Base-by-base conservation (phyloP, 2,888 invertebrate species). In the Drosophila barbarae region DNA sequence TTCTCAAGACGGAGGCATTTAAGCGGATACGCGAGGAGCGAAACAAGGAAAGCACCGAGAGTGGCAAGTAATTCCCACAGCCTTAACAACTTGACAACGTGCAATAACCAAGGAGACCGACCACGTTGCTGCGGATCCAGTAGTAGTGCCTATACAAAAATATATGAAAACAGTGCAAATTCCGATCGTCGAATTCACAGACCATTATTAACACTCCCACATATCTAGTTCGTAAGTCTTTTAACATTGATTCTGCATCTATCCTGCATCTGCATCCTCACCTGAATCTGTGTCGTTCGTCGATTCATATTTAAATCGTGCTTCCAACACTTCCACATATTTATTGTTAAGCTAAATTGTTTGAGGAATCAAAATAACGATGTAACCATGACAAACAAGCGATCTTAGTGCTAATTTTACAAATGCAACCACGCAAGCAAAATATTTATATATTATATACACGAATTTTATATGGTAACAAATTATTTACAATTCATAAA, bases 1-100 rank as follows among this genome's bases (percentile, higher is more conserved):
- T 98, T 90, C 91, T 96, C 53, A 98, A 97, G 91, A 98, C 98
- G 0, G 94, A 96, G 87, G 98, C 97, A 7, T 96, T 98, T 86
- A 96, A 95, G 89, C 93, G 95, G 66, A 96, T 95, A 36, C 92
- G 95, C 53, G 94, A 95, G 86, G 94, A 94, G 65, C 85, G 89
- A 63, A 85, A 86, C 64, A 88, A 85, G 85, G 93, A 87, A 68
- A 87, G 81, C 70, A 77, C 67, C 50, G 84, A 84, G 38, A 71
- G 70, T 49, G 66, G 49, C 28, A 95, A 56, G 38, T 36, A n/a
- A 47, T 23, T 8, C 0, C 12, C 5, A n/a, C 8, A 26, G 5
- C 26, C 28, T 0, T 18, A 26, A n/a, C 18, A 13, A 52, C 36
- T 58, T 66, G 60, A 59, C 49, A 65, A 66, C 66, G 71, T 78